A percentile compares a stretch with the other conserved stretches of the same genome.
Conservation (phyloP, 2,888 invertebrate genomes). For the Lasius fuliginosus region DNA sequence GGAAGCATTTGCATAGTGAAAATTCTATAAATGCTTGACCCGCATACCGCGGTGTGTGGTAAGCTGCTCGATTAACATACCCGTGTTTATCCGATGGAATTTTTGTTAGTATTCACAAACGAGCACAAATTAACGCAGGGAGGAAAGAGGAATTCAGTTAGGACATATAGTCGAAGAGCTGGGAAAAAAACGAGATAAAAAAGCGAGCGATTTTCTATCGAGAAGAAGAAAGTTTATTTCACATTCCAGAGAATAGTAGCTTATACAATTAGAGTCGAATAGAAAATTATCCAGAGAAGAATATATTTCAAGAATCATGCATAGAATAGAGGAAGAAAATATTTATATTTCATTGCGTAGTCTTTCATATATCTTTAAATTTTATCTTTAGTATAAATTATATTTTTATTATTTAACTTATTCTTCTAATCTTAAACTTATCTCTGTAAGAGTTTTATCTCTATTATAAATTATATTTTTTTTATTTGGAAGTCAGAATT, state of each 20-base stretch:
- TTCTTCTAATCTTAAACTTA: too few relatives aligned
- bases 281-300: not conserved
- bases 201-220: not conserved
- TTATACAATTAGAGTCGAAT: not conserved
- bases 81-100: constrained; percentile 34
- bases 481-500: not conserved
- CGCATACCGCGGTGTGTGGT: not conserved
- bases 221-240: not conserved
- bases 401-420: not conserved
- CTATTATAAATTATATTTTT: not conserved
- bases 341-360: not conserved
- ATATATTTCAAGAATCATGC: not conserved
- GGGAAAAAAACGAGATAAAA: not conserved
- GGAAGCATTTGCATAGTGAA: constrained; percentile 24
- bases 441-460: not conserved
- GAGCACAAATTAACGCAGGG: not conserved
- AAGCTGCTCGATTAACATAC: constrained; percentile 28
- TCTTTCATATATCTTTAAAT: too few relatives aligned
- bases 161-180: not conserved
- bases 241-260: not conserved
- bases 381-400: not conserved
- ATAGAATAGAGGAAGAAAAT: not conserved
- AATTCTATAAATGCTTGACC: constrained; percentile 28
- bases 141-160: not conserved
- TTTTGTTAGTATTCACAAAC: constrained; percentile 12